Base-by-base conservation (phyloP, 2,888 invertebrate species). In the Caenorhabditis virilis region DNA sequence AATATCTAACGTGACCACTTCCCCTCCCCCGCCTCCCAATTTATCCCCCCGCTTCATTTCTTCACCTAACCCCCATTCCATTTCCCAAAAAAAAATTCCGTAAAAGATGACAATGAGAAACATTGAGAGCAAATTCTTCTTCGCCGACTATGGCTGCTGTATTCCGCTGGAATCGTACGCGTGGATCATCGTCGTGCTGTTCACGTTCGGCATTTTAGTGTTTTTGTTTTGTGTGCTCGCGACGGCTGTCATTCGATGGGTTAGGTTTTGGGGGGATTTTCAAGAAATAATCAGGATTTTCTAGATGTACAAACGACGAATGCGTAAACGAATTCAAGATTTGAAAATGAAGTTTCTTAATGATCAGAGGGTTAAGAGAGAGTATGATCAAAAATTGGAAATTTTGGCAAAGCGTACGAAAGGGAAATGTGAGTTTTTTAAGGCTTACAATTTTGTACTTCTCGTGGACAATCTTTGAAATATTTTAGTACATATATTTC, bases 131-230 rank as follows among this genome's bases (percentile, higher is more conserved):
- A n/a, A n/a, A 30, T 63, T 63, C 58, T 54, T 63, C 46, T 63
- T 63, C 49, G 58, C 58, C 49, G n/a, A 45, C n/a, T 63, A 58
- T 38, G 63, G 63, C 23, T 63, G 63, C 22, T 63, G 63, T 41
- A 47, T 63, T 47, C 57, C 54, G 11, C 57, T 53, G 13, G 63
- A 63, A 54, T 43, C 57, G 41, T 63, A 63, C 36, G 54, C 54
- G 15, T 63, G 57, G 53, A 57, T 63, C 20, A 47, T 63, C 26
- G 52, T 57, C 41, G 54, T 42, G 18, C 26, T 63, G 20, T 63
- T 63, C 30, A 35, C 54, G 30, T 58, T 54, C 25, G 25, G 46
- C 16, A 26, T 58, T n/a, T n/a, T 58, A 9, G 58, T 63, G 7
- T 33, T 63, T 16, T 30, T 63, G 22, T 45, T 57, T n/a, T 63